A percentile compares a stretch with the other conserved stretches of the same genome.
phyloP scores from a whole-genome alignment of 2,113 vertebrate species.

The Aptenodytes patagonicus region DNA sequence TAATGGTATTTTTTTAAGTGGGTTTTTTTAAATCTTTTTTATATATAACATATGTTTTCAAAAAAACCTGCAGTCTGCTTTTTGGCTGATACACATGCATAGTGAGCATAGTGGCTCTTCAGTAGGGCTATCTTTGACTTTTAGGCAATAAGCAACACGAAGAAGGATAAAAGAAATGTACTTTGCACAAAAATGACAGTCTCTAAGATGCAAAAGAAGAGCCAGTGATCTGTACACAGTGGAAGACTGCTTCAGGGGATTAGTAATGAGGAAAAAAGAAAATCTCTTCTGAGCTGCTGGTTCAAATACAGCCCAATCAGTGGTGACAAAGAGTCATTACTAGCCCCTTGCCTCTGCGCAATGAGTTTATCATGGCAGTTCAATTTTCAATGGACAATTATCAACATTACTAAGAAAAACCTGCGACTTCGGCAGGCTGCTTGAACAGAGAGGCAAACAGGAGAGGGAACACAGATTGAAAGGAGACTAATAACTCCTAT shows the following conservation, averaged over 20 bases:
- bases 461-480: not conserved
- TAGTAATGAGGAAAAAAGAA: not conserved
- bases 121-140: not conserved
- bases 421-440: not conserved
- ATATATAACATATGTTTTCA: too few species aligned
- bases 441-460: not conserved
- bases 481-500: not conserved
- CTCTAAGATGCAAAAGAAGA: not conserved
- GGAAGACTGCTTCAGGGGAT: not conserved
- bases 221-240: not conserved
- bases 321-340: not conserved
- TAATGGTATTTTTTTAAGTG: not conserved
- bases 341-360: not conserved
- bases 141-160: not conserved
- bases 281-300: not conserved
- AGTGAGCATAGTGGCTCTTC: not conserved
- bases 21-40: not conserved
- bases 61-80: not conserved
- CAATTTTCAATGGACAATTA: slow-evolving; percentile 15
- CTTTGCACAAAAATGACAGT: not conserved
- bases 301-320: not conserved
- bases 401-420: not conserved
- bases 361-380: not conserved
- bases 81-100: not conserved
- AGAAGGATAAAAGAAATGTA: not conserved